These are phyloP conservation scores for Dinomys branickii DNA, from an alignment of 2,113 vertebrate genomes.

Conservation along the genomic window DNA sequence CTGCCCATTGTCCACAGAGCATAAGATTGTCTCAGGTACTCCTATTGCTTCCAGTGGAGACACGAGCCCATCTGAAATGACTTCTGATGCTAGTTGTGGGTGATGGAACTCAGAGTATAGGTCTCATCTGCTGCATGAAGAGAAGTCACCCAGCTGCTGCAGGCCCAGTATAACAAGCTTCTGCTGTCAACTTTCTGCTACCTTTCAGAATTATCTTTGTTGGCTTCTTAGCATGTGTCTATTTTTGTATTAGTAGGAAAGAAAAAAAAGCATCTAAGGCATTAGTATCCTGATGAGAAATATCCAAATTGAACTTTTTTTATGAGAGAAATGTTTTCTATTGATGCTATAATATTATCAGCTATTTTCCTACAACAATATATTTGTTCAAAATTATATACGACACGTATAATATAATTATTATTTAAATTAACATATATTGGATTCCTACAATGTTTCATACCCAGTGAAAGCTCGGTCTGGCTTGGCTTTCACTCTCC, in stretches of 20 bases:
- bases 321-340: neutral
- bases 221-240: neutral
- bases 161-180: neutral
- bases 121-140: neutral
- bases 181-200: neutral
- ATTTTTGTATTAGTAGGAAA: neutral
- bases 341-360: neutral
- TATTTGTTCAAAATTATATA: neutral
- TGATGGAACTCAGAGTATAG: neutral
- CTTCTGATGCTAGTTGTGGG: neutral
- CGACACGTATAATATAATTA: neutral
- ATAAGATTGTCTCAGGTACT: neutral
- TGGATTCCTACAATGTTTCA: neutral
- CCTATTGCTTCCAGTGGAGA: neutral
- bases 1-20: neutral
- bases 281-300: neutral
- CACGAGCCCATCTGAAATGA: neutral
- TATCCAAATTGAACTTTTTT: slow-evolving; percentile 25
- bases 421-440: neutral
- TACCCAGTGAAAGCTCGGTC: neutral
- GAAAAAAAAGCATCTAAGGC: neutral
- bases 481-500: neutral
- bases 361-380: neutral
- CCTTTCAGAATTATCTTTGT: neutral
- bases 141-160: neutral